Evolutionary conservation across 1,140 invertebrate genomes (phyloP).

Genomic region (Hydropsyche tenuis): DNA sequence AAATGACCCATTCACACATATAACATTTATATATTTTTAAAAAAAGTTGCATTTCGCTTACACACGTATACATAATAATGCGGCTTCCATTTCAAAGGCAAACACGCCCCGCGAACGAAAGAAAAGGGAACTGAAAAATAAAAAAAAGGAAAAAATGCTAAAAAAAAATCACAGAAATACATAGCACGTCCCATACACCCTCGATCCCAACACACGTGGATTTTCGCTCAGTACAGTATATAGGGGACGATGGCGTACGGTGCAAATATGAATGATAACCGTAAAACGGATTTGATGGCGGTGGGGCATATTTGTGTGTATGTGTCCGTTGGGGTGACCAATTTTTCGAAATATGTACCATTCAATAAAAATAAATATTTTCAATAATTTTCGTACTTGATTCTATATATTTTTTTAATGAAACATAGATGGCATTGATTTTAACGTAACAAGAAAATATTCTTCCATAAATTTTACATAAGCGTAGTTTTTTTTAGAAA

Average conservation of each 20-base stretch:
- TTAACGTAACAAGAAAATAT: too few species aligned
- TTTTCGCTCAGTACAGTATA: neutral
- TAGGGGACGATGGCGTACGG: neutral
- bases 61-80: conserved; percentile 2
- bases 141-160: neutral
- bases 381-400: too few species aligned
- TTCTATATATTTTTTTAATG: too few species aligned
- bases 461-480: too few species aligned
- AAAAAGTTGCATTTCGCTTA: conserved; percentile 21
- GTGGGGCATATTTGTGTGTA: neutral
- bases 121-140: conserved; percentile 25
- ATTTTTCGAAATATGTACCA: too few species aligned
- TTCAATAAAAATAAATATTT: too few species aligned
- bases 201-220: conserved; percentile 14
- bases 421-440: too few species aligned
- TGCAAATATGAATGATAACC: conserved; percentile 41
- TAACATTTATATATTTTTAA: neutral
- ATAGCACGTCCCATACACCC: neutral
- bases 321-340: neutral
- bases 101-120: conserved; percentile 20
- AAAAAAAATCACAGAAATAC: neutral
- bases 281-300: conserved; percentile 40
- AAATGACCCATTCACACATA: neutral
- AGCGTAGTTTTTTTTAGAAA: too few species aligned
- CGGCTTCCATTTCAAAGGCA: conserved; percentile 28